Base-by-base conservation (phyloP, 2,113 vertebrate species). In the Amblyopsis rosae region DNA sequence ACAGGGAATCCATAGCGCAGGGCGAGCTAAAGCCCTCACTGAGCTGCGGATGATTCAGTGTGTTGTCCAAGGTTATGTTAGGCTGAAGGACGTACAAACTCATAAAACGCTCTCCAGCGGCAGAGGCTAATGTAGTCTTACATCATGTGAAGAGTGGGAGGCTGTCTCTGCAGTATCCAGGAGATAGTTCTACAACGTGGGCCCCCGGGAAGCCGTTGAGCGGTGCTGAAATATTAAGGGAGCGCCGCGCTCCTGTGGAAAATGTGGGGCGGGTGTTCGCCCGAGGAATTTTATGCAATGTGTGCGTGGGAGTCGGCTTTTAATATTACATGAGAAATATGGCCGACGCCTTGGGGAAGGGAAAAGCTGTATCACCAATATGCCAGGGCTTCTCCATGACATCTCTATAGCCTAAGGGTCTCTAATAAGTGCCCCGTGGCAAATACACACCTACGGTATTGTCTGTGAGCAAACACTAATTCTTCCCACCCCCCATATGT, bases 291-390 rank as follows among this genome's bases (percentile, higher is more conserved):
- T n/a, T n/a, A 35, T 17, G 16, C 19, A 58, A 51, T 15, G 46
- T 33, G 12, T 46, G 50, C 46, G 64, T n/a, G 53, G 1, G 33
- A 56, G 53, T 15, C 12, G 83, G 66, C 47, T 46, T 26, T 84
- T 63, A 84, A 86, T 84, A 82, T 70, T 86, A 41, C 33, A 86
- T 84, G 82, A 79, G 55, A 54, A 80, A 59, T 59, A 73, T 73
- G 79, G 58, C 10, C 51, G 19, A 64, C 49, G 49, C 76, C 41
- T 65, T 65, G 11, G 78, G 74, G 68, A 26, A 35, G 2, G n/a
- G 13, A 3, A 1, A 4, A 19, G 56, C 15, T 12, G 0, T 35
- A 17, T 54, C 53, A 9, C 12, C 9, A 9, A 19, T 32, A 19
- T 32, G 55, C 17, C 55, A 57, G 55, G 9, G 5, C 19, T 26